phyloP scores from a whole-genome alignment of 1,140 invertebrate species.

The Macrosteles quadrilineatus region DNA sequence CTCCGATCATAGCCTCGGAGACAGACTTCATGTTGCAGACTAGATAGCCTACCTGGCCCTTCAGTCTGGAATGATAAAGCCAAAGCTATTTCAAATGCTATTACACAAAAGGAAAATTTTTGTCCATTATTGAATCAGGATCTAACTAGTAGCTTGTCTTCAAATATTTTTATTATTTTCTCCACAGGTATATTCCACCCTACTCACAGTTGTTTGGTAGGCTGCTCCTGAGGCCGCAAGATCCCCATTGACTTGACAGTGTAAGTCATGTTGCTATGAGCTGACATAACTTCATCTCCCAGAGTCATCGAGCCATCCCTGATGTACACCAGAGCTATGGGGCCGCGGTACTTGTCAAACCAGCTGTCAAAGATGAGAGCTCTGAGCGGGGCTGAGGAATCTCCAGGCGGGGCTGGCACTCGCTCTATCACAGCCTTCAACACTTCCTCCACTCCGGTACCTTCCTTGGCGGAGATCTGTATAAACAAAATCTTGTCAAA shows the following conservation, averaged over 20 bases:
- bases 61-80: constrained; percentile 56
- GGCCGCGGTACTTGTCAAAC: constrained; percentile 66
- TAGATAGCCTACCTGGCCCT: constrained; percentile 81
- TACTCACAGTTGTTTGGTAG: constrained; percentile 68
- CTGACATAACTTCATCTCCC: constrained; percentile 64
- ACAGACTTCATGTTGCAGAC: constrained; percentile 78
- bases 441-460: constrained; percentile 75
- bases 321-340: constrained; percentile 77
- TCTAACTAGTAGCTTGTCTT: background rate
- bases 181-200: too few species aligned
- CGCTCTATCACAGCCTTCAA: constrained; percentile 74
- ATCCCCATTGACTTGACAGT: constrained; percentile 79
- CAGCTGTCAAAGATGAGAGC: constrained; percentile 93
- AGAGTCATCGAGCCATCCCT: constrained; percentile 70
- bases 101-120: background rate
- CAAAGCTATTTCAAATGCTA: background rate
- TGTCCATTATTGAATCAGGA: background rate
- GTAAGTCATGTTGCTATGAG: constrained; percentile 62
- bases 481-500: too few species aligned
- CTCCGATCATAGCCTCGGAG: constrained; percentile 80
- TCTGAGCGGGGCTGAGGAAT: constrained; percentile 64
- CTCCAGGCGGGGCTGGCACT: constrained; percentile 73
- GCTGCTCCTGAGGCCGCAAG: constrained; percentile 74
- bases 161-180: background rate
- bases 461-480: constrained; percentile 86